These are phyloP conservation scores for Sylvilagus bachmani DNA, from an alignment of 2,113 vertebrate species.

Conservation along the genomic window DNA sequence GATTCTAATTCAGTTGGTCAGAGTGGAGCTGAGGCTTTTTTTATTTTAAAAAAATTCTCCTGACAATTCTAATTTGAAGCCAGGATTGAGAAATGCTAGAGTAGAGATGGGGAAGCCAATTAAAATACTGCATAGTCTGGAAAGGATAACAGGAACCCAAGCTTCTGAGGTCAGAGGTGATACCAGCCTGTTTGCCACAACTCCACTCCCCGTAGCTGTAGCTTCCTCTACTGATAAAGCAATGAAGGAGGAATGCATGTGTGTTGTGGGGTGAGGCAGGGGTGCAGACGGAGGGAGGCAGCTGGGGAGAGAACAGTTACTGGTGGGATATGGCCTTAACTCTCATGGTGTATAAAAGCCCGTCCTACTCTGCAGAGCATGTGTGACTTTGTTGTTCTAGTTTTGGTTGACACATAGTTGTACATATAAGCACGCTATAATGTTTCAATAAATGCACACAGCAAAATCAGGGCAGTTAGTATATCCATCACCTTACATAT, in stretches of 20 bases:
- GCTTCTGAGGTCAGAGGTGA: background rate
- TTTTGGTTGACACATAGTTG: background rate
- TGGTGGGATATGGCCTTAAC: background rate
- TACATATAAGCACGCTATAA: background rate
- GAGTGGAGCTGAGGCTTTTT: background rate
- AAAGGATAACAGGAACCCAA: background rate
- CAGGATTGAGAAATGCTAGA: background rate
- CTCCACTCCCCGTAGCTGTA: background rate
- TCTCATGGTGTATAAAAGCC: background rate
- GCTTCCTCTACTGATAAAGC: background rate
- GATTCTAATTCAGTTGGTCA: background rate
- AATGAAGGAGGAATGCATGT: background rate
- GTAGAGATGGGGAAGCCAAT: background rate
- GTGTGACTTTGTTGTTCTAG: background rate
- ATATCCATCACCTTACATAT: background rate
- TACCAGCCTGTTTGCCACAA: background rate
- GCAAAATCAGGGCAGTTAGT: background rate
- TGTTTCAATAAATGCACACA: background rate
- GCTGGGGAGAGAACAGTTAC: background rate
- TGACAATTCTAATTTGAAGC: background rate
- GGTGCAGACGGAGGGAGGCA: background rate
- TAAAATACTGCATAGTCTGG: background rate
- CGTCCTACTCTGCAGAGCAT: background rate
- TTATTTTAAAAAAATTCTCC: background rate
- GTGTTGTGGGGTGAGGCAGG: fast-evolving